Evolutionary conservation across 2,797 vertebrate species (phyloP).

Genomic region (Spheniscus humboldti): DNA sequence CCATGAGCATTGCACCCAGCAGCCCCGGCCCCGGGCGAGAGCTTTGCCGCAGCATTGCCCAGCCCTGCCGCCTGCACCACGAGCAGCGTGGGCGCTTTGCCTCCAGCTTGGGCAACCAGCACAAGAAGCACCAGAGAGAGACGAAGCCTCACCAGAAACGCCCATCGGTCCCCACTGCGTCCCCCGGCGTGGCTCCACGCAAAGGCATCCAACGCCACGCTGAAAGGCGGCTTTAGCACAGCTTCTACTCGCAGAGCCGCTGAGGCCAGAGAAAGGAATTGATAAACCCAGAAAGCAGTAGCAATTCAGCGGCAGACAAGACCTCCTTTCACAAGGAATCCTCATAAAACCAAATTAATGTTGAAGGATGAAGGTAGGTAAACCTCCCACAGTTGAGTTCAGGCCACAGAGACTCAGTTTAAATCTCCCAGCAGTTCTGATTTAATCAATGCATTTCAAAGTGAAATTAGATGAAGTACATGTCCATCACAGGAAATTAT

Average conservation of each 20-base stretch:
- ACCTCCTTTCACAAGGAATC: conserved; percentile 46
- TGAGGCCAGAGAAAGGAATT: not conserved
- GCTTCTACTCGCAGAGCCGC: not conserved
- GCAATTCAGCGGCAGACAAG: not conserved
- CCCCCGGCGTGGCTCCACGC: fast-evolving
- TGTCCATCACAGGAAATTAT: conserved; percentile 57
- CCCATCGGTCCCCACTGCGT: fast-evolving
- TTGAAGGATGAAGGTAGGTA: conserved; percentile 64
- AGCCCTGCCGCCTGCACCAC: not conserved
- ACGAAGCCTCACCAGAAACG: not conserved
- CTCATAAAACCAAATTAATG: conserved; percentile 52
- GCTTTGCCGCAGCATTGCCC: not conserved
- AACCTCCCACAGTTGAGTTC: conserved; percentile 57
- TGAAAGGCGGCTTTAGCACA: not conserved
- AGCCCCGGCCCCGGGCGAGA: fast-evolving
- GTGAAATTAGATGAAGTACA: conserved; percentile 63
- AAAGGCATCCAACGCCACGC: fast-evolving
- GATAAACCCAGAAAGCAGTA: not conserved
- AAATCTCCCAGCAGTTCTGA: conserved; percentile 62
- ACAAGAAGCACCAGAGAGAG: not conserved
- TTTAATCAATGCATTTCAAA: conserved; percentile 64
- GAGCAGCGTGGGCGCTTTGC: fast-evolving
- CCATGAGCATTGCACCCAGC: not conserved
- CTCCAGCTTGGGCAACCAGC: not conserved
- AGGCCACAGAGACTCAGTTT: conserved; percentile 47